phyloP scores from a whole-genome alignment of 2,113 vertebrate species.

The Struthidea cinerea region DNA sequence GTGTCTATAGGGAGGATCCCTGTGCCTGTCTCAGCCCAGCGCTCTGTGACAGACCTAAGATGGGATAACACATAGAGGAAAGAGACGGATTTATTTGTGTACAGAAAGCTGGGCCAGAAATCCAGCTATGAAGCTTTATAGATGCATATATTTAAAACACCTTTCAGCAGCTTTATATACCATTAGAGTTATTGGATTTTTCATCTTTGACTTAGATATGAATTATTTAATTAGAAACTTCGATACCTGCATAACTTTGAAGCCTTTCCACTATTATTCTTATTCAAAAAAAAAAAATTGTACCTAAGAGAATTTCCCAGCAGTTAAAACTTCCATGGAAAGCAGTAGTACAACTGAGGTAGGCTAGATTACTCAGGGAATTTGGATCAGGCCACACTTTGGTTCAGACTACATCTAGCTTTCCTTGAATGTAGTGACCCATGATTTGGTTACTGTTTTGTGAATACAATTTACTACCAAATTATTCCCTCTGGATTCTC shows the following conservation, averaged over 20 bases:
- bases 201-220: conserved; percentile 13
- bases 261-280: background rate
- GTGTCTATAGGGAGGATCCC: background rate
- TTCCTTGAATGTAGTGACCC: background rate
- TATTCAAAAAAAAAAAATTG: background rate
- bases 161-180: conserved; percentile 29
- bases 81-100: background rate
- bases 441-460: background rate
- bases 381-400: background rate
- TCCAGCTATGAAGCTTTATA: background rate
- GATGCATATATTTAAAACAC: conserved; percentile 34
- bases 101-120: background rate
- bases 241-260: background rate
- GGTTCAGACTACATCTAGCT: background rate
- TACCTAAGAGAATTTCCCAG: background rate
- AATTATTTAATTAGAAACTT: conserved; percentile 53
- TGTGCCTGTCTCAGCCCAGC: background rate
- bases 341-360: background rate
- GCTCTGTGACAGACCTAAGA: background rate
- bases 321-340: background rate
- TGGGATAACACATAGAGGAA: background rate
- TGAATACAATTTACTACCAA: background rate
- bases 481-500: background rate
- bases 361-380: background rate
- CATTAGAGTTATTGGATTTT: conserved; percentile 34